Evolutionary conservation across 2,888 invertebrate species (phyloP).

Genomic region (Eupithecia exiguata): DNA sequence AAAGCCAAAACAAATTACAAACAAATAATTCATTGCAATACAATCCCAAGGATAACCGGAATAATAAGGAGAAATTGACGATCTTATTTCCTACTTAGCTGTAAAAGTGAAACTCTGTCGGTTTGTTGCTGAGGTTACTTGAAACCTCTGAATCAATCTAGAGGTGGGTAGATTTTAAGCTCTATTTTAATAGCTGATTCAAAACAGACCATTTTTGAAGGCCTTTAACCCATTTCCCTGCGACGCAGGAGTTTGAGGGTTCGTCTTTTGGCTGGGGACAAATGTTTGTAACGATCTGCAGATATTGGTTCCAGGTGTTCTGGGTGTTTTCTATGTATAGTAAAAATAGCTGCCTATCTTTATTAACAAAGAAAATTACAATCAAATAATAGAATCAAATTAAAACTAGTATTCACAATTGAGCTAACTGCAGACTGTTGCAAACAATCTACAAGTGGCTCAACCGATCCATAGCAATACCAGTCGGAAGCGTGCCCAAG

Average conservation of each 20-base stretch:
- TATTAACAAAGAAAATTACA: too few species aligned
- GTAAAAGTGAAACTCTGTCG: background rate
- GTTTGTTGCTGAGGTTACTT: background rate
- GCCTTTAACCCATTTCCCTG: background rate
- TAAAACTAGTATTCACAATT: too few species aligned
- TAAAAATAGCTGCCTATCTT: too few species aligned
- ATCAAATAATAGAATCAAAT: too few species aligned
- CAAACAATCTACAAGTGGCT: too few species aligned
- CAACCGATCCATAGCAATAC: too few species aligned
- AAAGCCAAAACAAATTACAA: slow-evolving; percentile 48
- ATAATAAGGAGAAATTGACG: slow-evolving; percentile 33
- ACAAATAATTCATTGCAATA: slow-evolving; percentile 49
- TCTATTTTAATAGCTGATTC: background rate
- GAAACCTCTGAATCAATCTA: background rate
- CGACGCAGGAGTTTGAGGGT: background rate
- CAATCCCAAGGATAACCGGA: slow-evolving; percentile 33
- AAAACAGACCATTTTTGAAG: background rate
- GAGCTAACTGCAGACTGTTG: too few species aligned
- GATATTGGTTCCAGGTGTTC: background rate
- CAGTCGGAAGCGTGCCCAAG: too few species aligned
- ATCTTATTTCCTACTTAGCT: background rate
- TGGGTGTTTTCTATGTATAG: background rate
- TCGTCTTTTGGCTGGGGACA: background rate
- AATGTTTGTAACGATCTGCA: background rate
- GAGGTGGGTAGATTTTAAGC: background rate